Evolutionary conservation across 2,113 vertebrate species (phyloP).

Genomic region (Scopus umbretta): DNA sequence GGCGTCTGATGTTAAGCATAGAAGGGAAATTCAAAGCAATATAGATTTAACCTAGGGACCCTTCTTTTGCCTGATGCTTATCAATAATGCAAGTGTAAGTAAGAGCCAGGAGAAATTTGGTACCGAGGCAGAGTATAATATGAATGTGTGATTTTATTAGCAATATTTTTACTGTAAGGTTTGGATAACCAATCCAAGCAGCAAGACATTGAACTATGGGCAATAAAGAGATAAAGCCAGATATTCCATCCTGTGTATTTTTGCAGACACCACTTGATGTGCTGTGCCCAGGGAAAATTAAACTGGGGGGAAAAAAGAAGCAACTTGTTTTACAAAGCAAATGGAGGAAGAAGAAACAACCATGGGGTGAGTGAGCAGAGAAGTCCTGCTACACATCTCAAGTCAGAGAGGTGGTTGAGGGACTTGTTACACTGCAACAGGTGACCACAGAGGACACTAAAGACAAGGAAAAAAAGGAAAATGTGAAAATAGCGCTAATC

Average conservation of each 20-base stretch:
- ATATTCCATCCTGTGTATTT: neutral
- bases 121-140: neutral
- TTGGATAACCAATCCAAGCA: neutral
- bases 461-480: neutral
- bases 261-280: neutral
- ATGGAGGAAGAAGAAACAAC: neutral
- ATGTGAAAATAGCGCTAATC: neutral
- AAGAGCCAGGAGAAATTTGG: slow-evolving; percentile 1
- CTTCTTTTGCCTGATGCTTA: slow-evolving; percentile 57
- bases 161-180: neutral
- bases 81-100: neutral
- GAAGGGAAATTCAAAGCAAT: slow-evolving; percentile 66
- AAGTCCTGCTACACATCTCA: neutral
- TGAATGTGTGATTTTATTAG: slow-evolving; percentile 1
- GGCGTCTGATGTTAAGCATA: slow-evolving; percentile 64
- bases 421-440: neutral
- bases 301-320: neutral
- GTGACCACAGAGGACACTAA: neutral
- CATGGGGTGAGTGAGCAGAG: neutral
- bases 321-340: neutral
- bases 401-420: neutral
- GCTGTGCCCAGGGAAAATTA: neutral
- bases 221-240: neutral
- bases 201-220: neutral
- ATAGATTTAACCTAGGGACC: slow-evolving; percentile 51